Percentiles rank a stretch among this genome's conserved stretches.
phyloP scores from a whole-genome alignment of 2,888 invertebrate species.

The Tromatobia lineatoria region DNA sequence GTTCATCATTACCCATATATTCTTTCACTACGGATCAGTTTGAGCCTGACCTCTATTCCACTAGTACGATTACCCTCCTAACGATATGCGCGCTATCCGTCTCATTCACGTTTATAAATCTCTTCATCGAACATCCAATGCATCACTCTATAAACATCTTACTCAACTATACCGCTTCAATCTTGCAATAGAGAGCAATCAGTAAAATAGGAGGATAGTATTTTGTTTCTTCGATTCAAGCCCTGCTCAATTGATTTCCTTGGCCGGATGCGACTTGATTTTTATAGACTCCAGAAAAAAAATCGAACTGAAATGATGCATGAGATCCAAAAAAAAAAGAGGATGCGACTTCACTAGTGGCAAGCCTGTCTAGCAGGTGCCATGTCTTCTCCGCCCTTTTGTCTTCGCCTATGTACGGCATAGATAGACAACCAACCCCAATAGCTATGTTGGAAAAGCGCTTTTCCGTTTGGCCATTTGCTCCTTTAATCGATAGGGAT shows the following conservation, averaged over 20 bases:
- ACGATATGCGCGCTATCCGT: constrained; percentile 41
- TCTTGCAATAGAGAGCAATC: neutral
- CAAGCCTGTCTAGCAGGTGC: constrained; percentile 45
- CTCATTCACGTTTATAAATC: constrained; percentile 66
- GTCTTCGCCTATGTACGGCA: constrained; percentile 37
- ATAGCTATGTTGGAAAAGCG: constrained; percentile 51
- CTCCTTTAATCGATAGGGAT: constrained; percentile 23
- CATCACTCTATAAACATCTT: constrained; percentile 54
- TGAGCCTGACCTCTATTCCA: constrained; percentile 55
- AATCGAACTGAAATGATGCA: neutral
- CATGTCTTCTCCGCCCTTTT: constrained; percentile 48
- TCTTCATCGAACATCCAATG: constrained; percentile 62
- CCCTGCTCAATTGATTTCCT: neutral
- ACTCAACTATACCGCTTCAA: constrained; percentile 13
- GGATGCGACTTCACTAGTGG: neutral
- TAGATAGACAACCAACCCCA: constrained; percentile 36
- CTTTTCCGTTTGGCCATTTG: constrained; percentile 43
- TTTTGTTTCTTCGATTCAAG: neutral
- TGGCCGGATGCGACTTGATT: constrained; percentile 24
- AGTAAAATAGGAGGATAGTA: neutral
- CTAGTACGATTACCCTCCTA: constrained; percentile 43
- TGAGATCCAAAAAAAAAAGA: constrained; percentile 7
- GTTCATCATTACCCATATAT: constrained; percentile 64
- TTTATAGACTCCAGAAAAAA: constrained; percentile 28
- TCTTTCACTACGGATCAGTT: constrained; percentile 57